Base-by-base conservation (phyloP, 2,113 vertebrate genomes). In the Probosciger aterrimus region DNA sequence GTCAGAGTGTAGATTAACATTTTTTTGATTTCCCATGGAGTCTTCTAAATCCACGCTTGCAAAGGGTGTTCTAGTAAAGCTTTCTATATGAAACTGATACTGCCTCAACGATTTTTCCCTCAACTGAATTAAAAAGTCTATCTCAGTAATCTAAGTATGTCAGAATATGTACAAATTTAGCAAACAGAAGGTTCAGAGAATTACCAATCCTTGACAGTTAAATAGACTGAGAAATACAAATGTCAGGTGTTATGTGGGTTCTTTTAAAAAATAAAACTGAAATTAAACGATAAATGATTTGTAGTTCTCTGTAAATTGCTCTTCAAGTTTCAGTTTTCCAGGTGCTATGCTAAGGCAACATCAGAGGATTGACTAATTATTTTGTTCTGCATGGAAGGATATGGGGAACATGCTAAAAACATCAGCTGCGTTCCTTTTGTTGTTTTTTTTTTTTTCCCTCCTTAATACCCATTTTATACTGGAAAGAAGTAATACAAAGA, bases 1-100 rank as follows among this genome's bases (percentile, higher is more conserved):
- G 96, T 96, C 90, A 96, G 74, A 90, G 91, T 88, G 76, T 78
- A 73, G 82, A 96, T 91, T 91, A 70, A 81, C 60, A 31, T 91
- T 82, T 85, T 74, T 82, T 74, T 82, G 7, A 86, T 95, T 97
- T 97, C 77, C 94, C 80, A 86, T 60, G 41, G 96, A 96, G 82
- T 86, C 78, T 80, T 90, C 86, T 80, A 68, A 93, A 84, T 82
- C 65, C 41, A 57, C 33, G 25, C 76, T 92, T 67, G 53, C 53
- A 85, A 69, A 93, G 76, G 43, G 83, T 86, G 93, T 68, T 94
- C 65, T 78, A 91, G 80, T 89, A 81, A 82, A 77, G 62, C 33
- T 82, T 88, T 69, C 57, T 77, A 7, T 60, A 57, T 88, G 53
- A 92, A 93, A 94, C 17, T 46, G 67, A 62, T 77, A 92, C 5